Percentiles rank a stretch among this genome's conserved stretches.
Evolutionary conservation across 53 echinoderm and acorn worm genomes (phyloP).

Genomic region (Astropecten irregularis): DNA sequence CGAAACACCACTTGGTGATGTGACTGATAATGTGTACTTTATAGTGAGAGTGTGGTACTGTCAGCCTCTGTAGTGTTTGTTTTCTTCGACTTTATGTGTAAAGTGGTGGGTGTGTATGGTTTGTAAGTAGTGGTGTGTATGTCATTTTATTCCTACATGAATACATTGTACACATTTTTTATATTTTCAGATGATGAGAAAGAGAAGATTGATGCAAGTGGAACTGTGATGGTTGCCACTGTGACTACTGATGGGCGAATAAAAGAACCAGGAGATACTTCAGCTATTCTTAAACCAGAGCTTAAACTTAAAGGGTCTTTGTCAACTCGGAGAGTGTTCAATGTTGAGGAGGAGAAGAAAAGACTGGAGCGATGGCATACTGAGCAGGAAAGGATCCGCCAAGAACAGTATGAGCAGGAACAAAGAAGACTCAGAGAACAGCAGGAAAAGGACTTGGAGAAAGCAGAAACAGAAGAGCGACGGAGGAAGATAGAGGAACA

Average conservation of each 20-base stretch:
- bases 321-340: constrained; percentile 74
- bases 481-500: constrained; percentile 73
- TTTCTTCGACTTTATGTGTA: too few relatives aligned
- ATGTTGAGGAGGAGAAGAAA: constrained; percentile 88
- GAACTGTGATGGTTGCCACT: background rate
- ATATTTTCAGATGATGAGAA: constrained; percentile 25
- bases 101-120: too few relatives aligned
- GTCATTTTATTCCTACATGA: too few relatives aligned
- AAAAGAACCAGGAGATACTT: too few relatives aligned
- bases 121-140: too few relatives aligned
- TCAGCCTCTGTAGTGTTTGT: too few relatives aligned
- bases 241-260: constrained; percentile 12
- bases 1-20: too few relatives aligned
- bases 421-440: constrained; percentile 76
- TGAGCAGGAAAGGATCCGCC: constrained; percentile 86
- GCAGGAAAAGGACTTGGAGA: constrained; percentile 70
- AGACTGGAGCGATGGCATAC: constrained; percentile 88
- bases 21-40: too few relatives aligned
- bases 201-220: constrained; percentile 22
- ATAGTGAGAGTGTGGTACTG: too few relatives aligned
- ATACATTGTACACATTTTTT: too few relatives aligned
- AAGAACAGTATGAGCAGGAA: constrained; percentile 88
- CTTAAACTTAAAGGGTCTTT: too few relatives aligned
- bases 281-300: too few relatives aligned
- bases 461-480: constrained; percentile 59